Evolutionary conservation across 2,888 invertebrate genomes (phyloP), one percentile per base, ranked within the genome.

Genomic region (Sinohyriopsis cumingii): DNA sequence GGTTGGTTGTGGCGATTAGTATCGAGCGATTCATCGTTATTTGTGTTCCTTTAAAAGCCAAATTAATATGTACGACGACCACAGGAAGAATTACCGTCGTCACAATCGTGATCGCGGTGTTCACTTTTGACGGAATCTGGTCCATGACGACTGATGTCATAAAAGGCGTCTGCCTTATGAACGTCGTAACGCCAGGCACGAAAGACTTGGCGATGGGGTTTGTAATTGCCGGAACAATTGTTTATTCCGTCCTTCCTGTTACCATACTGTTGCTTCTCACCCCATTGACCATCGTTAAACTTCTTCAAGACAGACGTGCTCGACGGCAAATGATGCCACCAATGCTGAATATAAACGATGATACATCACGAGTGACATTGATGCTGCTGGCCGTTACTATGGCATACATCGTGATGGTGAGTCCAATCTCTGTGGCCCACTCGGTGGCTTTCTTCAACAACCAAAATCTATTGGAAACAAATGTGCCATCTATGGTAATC

Each of bases 311-410:
- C 15, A 60, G 61, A 54, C 55, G 33, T 6, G 54, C 65, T 53
- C 65, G 76, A 15, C 62, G 57, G 25, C 59, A 54, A 53, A 67
- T 59, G 20, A 71, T 33, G 33, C 9, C 33, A 12, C 45, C 45
- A n/a, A 63, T 53, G n/a, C 25, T 59, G n/a, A 57, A n/a, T 18
- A 69, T 53, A 22, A 67, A 71, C 25, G 67, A 69, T 18, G 74
- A 78, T 24, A 69, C 74, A 18, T 33, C 56, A 55, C 74, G 69
- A 53, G 72, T 78, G 7, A 85, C 84, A 1, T 59, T 73, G 12
- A 84, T 84, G 84, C 70, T 84, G 55, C 62, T 84, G 3, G 76
- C 72, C 12, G 77, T 83, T 12, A 73, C 78, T 28, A 66, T 76
- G 4, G 83, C 82, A 5, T 84, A 79, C 66, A 73, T 83, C 25